Conservation (phyloP, 2,888 invertebrate species). For the Dasysyrphus tricinctus region DNA sequence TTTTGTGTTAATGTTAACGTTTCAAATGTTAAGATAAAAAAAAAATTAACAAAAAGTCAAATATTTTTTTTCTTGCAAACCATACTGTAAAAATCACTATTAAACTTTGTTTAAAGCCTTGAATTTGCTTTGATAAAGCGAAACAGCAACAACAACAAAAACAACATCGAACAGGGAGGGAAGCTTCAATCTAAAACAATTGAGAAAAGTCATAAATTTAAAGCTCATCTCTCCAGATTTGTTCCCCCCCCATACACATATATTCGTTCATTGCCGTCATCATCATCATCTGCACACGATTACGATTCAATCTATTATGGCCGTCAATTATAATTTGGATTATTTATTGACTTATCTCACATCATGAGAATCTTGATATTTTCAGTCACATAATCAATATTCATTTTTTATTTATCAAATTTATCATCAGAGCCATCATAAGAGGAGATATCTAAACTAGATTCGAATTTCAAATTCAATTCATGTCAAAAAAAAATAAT, state of each 20-base stretch:
- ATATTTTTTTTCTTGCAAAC: not conserved
- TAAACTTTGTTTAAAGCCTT: slow-evolving; percentile 21
- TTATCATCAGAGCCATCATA: slow-evolving; percentile 2
- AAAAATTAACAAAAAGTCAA: no score
- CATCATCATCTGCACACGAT: not conserved
- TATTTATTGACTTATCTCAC: slow-evolving; percentile 41
- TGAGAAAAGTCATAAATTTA: slow-evolving; percentile 59
- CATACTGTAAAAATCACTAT: slow-evolving; percentile 40
- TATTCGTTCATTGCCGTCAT: not conserved
- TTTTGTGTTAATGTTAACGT: no score
- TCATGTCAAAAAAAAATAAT: slow-evolving; percentile 33
- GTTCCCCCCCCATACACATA: slow-evolving; percentile 13
- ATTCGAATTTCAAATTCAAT: slow-evolving; percentile 51
- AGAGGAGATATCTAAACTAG: not conserved
- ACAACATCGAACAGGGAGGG: slow-evolving; percentile 43
- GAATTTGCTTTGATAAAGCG: slow-evolving; percentile 13
- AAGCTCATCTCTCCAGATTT: slow-evolving; percentile 53
- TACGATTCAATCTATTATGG: slow-evolving; percentile 39
- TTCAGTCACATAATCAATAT: slow-evolving; percentile 14
- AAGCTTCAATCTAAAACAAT: slow-evolving; percentile 74
- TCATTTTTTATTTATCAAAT: not conserved
- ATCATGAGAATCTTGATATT: slow-evolving; percentile 47
- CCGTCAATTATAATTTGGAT: slow-evolving; percentile 57
- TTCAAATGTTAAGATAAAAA: no score
- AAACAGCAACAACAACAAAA: not conserved